phyloP scores from a whole-genome alignment of 1,140 invertebrate species.

The Euwallacea similis region DNA sequence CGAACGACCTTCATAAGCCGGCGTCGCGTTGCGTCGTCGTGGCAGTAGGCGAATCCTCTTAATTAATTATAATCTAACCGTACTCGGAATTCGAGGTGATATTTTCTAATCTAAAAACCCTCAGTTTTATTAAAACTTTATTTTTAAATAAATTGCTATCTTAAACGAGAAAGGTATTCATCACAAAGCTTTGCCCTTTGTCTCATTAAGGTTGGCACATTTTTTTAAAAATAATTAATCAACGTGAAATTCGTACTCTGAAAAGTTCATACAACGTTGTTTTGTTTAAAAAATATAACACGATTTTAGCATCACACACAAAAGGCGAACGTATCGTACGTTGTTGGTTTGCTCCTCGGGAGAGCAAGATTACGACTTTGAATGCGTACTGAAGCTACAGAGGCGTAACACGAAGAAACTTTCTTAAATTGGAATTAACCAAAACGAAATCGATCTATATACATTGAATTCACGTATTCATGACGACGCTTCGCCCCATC shows the following conservation, averaged over 20 bases:
- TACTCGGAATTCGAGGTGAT: not conserved
- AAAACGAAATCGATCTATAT: no score
- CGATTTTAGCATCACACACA: constrained; percentile 26
- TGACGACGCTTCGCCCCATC: not conserved
- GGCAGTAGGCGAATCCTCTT: constrained; percentile 3
- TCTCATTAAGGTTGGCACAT: not conserved
- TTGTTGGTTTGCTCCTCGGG: constrained; percentile 13
- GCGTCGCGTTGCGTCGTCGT: not conserved
- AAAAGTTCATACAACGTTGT: constrained; percentile 22
- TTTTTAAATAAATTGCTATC: not conserved
- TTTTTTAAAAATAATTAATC: constrained; percentile 1
- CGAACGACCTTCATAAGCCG: not conserved
- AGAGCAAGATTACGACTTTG: constrained; percentile 29
- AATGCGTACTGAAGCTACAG: constrained; percentile 13
- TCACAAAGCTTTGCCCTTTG: not conserved
- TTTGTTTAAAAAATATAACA: constrained; percentile 34
- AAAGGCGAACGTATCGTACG: constrained; percentile 34
- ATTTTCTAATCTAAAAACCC: not conserved
- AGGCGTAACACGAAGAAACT: no score
- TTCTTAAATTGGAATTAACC: no score
- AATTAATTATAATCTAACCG: constrained; percentile 7
- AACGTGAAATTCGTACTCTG: not conserved
- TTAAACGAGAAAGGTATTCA: not conserved
- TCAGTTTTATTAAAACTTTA: not conserved
- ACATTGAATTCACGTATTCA: not conserved